Base-by-base conservation (phyloP, 2,113 vertebrate species). In the Corythoichthys intestinalis region DNA sequence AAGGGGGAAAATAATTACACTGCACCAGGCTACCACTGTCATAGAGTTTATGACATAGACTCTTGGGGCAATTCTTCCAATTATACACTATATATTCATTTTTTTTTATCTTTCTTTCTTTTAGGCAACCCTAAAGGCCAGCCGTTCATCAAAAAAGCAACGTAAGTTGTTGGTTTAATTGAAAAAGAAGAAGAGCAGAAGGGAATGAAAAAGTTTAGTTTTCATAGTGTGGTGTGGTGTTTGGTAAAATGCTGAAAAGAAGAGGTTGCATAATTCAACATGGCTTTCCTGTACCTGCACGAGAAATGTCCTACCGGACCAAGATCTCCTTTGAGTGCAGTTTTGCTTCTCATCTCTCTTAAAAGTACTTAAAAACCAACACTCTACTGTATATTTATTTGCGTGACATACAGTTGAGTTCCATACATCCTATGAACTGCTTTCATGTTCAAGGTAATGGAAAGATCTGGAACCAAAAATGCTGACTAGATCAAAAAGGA, bases 191-290 rank as follows among this genome's bases (percentile, higher is more conserved):
- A 67, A 47, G 41, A 73, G 63, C 37, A 44, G 17, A 8, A 53
- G n/a, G 50, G n/a, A 6, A n/a, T 1, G 50, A 4, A 53, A 20
- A n/a, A 53, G 6, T n/a, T n/a, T 6, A 53, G 50, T 65, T 68
- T 60, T 58, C 11, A 72, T 47, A 65, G 17, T 41, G 74, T 69
- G 58, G 38, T 61, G 57, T 38, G 70, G 72, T 54, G 69, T 63
- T 74, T 64, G 71, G 76, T 52, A 70, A 76, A 20, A 80, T 58
- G 79, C 86, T 91, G 76, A 85, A 90, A 87, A 76, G 64, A 73
- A 57, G 58, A 72, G 67, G 69, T 38, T 89, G 75, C 91, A 91
- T 90, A 84, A 90, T 91, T 83, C 86, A 91, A 76, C 38, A 83
- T 80, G 71, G 69, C 50, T 74, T 77, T 66, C 65, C 67, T 80